Percentiles rank a stretch among this genome's conserved stretches.
Conservation (phyloP, 2,797 vertebrate genomes). For the Silurus aristotelis region DNA sequence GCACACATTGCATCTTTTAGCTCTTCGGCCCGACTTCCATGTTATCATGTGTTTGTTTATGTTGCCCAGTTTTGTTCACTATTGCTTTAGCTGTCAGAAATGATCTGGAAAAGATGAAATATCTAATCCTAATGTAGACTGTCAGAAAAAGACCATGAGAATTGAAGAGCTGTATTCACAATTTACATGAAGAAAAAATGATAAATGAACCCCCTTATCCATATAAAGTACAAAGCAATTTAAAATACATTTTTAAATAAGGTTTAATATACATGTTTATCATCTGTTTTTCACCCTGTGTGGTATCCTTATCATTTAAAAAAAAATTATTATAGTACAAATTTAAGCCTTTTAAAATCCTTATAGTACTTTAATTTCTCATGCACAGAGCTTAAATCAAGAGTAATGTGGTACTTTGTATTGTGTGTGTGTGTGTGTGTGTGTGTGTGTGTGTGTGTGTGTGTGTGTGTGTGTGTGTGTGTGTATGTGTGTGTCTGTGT, state of each 20-base stretch:
- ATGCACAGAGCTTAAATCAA: neutral
- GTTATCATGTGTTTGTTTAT: too few species aligned
- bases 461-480: constrained; percentile 18
- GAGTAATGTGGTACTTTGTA: neutral
- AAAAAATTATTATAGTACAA: neutral
- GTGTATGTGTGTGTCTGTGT: constrained; percentile 20
- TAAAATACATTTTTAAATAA: neutral
- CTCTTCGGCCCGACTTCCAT: too few species aligned
- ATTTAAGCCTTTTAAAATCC: neutral
- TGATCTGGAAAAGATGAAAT: too few species aligned
- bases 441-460: constrained; percentile 10
- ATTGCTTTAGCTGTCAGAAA: too few species aligned
- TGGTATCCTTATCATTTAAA: neutral
- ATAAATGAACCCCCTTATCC: too few species aligned
- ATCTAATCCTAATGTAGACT: too few species aligned
- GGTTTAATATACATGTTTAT: neutral
- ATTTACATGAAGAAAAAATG: too few species aligned
- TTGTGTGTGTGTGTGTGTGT: neutral
- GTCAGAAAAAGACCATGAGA: too few species aligned
- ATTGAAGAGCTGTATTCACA: too few species aligned
- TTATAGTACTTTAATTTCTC: neutral
- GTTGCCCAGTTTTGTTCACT: too few species aligned
- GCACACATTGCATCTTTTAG: too few species aligned
- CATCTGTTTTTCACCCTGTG: neutral
- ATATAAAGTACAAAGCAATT: too few species aligned